Percentiles rank a stretch among this genome's conserved stretches.
These are phyloP conservation scores for Spinus olivaceus DNA, from an alignment of 2,797 vertebrate species.

Conservation along the genomic window DNA sequence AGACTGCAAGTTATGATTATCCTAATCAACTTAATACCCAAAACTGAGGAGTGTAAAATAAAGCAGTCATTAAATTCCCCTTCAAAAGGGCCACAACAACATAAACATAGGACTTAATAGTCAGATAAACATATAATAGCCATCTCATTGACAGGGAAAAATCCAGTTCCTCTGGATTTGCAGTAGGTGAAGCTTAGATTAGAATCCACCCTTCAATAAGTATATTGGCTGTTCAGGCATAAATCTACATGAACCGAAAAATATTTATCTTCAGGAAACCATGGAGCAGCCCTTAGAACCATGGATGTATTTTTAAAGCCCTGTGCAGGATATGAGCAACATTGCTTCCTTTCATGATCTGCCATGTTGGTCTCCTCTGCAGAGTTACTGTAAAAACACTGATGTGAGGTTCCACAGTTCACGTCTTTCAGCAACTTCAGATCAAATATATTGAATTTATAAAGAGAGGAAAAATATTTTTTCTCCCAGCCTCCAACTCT, in stretches of 20 bases:
- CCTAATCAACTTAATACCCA: not conserved
- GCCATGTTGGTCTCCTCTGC: not conserved
- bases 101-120: not conserved
- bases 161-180: not conserved
- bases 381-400: not conserved
- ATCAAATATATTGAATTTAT: not conserved
- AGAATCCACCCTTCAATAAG: not conserved
- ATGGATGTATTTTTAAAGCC: constrained; percentile 9
- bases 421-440: not conserved
- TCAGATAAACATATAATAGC: not conserved
- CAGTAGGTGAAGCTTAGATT: not conserved
- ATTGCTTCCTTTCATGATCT: not conserved
- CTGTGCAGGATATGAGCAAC: not conserved
- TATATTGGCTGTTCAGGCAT: not conserved
- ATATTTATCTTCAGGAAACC: constrained; percentile 46
- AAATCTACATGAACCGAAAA: constrained; percentile 13
- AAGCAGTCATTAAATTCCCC: not conserved
- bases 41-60: not conserved
- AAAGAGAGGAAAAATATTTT: not conserved
- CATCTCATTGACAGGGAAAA: not conserved
- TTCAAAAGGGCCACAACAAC: not conserved
- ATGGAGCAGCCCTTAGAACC: not conserved
- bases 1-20: not conserved
- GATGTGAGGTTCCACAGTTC: not conserved
- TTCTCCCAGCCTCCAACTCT: not conserved